Evolutionary conservation across 2,797 vertebrate species (phyloP).

Genomic region (Aselliscus stoliczkanus): DNA sequence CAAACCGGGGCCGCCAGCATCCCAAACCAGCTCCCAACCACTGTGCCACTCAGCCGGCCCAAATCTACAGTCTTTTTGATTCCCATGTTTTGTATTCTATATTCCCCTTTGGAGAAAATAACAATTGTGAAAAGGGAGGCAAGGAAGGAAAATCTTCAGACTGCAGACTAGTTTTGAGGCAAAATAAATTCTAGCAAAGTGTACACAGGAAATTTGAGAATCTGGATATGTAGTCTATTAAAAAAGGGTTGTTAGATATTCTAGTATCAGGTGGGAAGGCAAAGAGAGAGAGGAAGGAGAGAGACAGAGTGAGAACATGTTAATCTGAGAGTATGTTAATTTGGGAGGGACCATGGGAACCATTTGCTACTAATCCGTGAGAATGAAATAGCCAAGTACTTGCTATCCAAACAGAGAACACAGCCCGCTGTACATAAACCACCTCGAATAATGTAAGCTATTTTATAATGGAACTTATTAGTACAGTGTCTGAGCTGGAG

Average conservation of each 20-base stretch:
- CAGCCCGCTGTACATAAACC: not conserved
- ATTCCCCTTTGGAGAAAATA: not conserved
- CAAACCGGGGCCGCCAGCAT: too few species aligned
- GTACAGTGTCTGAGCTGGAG: not conserved
- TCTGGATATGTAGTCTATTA: not conserved
- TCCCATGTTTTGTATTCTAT: not conserved
- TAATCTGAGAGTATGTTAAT: too few species aligned
- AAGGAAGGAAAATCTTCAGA: not conserved
- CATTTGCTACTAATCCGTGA: not conserved
- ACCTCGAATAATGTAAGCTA: not conserved
- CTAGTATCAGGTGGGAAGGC: not conserved
- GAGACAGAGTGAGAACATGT: not conserved
- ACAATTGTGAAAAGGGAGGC: not conserved
- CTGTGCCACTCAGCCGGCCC: too few species aligned
- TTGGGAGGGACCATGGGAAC: not conserved
- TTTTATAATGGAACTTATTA: not conserved
- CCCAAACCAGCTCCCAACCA: too few species aligned
- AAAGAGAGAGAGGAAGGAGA: not conserved
- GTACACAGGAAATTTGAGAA: not conserved
- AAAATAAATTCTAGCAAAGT: not conserved
- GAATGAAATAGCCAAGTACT: not conserved
- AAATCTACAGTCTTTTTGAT: not conserved
- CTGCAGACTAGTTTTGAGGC: not conserved
- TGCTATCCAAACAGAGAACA: not conserved
- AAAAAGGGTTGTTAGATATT: not conserved